Conservation (phyloP, 2,797 vertebrate species). For the Meda fulgida region DNA sequence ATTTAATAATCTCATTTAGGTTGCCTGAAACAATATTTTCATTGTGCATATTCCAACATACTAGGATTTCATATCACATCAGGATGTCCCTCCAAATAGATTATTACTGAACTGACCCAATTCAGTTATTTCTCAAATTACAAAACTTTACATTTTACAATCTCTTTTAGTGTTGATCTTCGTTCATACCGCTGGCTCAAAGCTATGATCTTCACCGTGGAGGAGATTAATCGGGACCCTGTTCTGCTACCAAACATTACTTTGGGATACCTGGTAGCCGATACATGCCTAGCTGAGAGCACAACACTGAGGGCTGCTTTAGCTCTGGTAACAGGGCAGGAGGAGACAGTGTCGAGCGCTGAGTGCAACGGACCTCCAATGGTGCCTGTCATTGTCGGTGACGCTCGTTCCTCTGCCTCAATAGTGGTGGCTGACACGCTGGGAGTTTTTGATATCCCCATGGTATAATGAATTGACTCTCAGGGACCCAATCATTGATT, state of each 20-base stretch:
- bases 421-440: slow-evolving; percentile 67
- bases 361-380: slow-evolving; percentile 52
- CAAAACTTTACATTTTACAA: not conserved
- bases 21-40: too few species aligned
- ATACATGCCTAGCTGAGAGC: slow-evolving; percentile 64
- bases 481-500: not conserved
- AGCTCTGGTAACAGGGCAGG: slow-evolving; percentile 61
- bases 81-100: not conserved
- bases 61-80: too few species aligned
- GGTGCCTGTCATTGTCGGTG: slow-evolving; percentile 65
- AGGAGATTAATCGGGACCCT: slow-evolving; percentile 68
- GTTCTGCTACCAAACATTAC: slow-evolving; percentile 65
- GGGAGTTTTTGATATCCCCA: slow-evolving; percentile 65
- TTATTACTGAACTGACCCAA: not conserved
- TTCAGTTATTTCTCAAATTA: not conserved
- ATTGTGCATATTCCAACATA: too few species aligned
- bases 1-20: too few species aligned
- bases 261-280: slow-evolving; percentile 65
- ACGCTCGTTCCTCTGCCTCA: slow-evolving; percentile 63
- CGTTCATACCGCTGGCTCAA: slow-evolving; percentile 66
- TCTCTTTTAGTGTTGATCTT: slow-evolving; percentile 48
- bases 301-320: slow-evolving; percentile 63
- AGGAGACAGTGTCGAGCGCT: slow-evolving; percentile 47
- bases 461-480: slow-evolving; percentile 53
- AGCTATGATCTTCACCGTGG: slow-evolving; percentile 58